Evolutionary conservation across 2,888 invertebrate genomes (phyloP).

Genomic region (Morpho helenor): DNA sequence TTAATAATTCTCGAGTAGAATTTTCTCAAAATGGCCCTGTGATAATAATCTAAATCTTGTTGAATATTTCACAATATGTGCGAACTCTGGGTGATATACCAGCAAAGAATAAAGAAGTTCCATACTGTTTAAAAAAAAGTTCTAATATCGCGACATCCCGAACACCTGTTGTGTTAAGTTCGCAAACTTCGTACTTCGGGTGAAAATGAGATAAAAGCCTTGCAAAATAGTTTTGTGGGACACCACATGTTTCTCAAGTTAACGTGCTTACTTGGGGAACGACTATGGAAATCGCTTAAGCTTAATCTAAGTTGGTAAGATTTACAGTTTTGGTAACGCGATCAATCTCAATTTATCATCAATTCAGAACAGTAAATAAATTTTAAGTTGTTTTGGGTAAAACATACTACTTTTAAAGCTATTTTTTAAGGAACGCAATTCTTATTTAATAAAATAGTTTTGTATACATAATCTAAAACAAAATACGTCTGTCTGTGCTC

Average conservation of each 20-base stretch:
- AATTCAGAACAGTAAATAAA: too few relatives aligned
- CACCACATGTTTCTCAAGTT: slow-evolving; percentile 69
- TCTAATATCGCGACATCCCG: slow-evolving; percentile 56
- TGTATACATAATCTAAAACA: too few relatives aligned
- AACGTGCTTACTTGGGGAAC: slow-evolving; percentile 52
- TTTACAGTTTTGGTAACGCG: slow-evolving; percentile 6
- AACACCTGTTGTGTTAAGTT: slow-evolving; percentile 75
- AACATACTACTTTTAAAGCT: too few relatives aligned
- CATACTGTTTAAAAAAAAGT: slow-evolving; percentile 41
- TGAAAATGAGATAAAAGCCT: slow-evolving; percentile 75
- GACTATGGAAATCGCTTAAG: slow-evolving; percentile 37
- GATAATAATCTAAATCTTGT: too few relatives aligned
- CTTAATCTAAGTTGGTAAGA: slow-evolving; percentile 13
- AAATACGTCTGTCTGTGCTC: too few relatives aligned
- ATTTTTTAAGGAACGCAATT: too few relatives aligned
- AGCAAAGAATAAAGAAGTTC: too few relatives aligned
- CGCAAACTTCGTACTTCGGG: slow-evolving; percentile 69
- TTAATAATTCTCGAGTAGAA: too few relatives aligned
- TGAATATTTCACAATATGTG: slow-evolving; percentile 9
- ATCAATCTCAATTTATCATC: not conserved
- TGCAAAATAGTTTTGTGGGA: slow-evolving; percentile 71
- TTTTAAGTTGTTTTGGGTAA: too few relatives aligned
- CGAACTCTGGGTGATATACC: not conserved
- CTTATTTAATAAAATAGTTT: too few relatives aligned
- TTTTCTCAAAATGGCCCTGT: too few relatives aligned